Base-by-base conservation (phyloP, 2,113 vertebrate species). In the Platysternon megacephalum region DNA sequence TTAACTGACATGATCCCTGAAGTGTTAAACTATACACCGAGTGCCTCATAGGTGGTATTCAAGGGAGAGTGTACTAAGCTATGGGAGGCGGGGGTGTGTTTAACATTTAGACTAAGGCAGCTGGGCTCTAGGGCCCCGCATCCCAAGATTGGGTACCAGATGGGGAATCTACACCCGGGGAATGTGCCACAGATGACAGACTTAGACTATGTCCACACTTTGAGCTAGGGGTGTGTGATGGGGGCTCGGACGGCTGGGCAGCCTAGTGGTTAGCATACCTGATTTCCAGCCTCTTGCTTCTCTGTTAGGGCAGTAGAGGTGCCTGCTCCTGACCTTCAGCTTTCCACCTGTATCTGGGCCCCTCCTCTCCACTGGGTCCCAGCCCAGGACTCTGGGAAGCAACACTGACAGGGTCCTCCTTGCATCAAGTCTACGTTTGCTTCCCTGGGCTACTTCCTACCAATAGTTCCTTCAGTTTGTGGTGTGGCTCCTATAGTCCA, bases 151-250 rank as follows among this genome's bases (percentile, higher is more conserved):
- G 72, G 10, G 22, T 24, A 76, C 42, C 72, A 26, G 39, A 24
- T n/a, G 11, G 80, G 82, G 85, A 87, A 90, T 78, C 85, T 72
- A 76, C 39, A 0, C n/a, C 39, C 68, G 5, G 1, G 46, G 76
- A 49, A 0, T 2, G 1, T 44, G 84, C 58, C 44, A 44, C 0
- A 0, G 42, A 85, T 48, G 16, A 68, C 32, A 68, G 61, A 19
- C 16, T 68, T 68, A n/a, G 16, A n/a, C 61, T 19, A n/a, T 68
- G 35, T n/a, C 58, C 29, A 65, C 58, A 35, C 58, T 65, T 65
- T 8, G 12, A 29, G 56, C 11, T 58, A 58, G 28, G 24, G 56
- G 28, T 29, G 56, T 58, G 56, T 28, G 56, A 28, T 58, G 32
- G 14, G 58, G 58, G 58, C 7, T 65, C 32, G 3, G 28, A 65